Base-by-base conservation (phyloP, 1,140 invertebrate species). In the Zelostemma sp. region DNA sequence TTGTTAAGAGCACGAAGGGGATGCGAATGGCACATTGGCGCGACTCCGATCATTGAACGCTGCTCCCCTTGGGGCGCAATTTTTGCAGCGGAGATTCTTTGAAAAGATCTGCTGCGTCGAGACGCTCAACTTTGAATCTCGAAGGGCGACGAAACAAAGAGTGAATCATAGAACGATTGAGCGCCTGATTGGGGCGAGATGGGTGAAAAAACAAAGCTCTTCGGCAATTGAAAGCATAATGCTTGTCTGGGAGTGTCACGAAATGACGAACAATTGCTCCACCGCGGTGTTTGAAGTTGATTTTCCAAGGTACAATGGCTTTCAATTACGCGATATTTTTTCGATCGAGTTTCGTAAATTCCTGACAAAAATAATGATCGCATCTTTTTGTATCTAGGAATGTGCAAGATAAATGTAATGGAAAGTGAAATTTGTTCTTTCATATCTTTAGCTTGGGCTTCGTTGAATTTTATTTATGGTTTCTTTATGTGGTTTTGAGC, bases 91-190 rank as follows among this genome's bases (percentile, higher is more conserved):
- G 43, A 46, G 43, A 46, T 11, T 19, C 17, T 5, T 9, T 46
- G 43, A 46, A 46, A 46, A 46, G 43, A 46, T 46, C 21, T 19
- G 17, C 5, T 19, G 43, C 17, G 16, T 46, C 17, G 43, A 46
- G 43, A 46, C 17, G 17, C 43, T 46, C 43, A 19, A 46, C 43
- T 46, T 46, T n/a, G 43, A 46, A 19, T 8, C n/a, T 46, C 9
- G 43, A 1, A 46, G 43, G 17, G 43, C 16, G 43, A 8, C 1
- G 16, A 19, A 46, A 46, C 43, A 46, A 46, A 19, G 17, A 46
- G 17, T 19, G 43, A 46, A 46, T 46, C 43, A 19, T 19, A 19
- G 43, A 11, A 46, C 43, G 43, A 46, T 46, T 46, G 43, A 46
- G 43, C 16, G 17, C 17, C 12, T 8, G 43, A 46, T 17, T 19